Evolutionary conservation across 2,113 vertebrate genomes (phyloP).

Genomic region (Neolamprologus sp.): DNA sequence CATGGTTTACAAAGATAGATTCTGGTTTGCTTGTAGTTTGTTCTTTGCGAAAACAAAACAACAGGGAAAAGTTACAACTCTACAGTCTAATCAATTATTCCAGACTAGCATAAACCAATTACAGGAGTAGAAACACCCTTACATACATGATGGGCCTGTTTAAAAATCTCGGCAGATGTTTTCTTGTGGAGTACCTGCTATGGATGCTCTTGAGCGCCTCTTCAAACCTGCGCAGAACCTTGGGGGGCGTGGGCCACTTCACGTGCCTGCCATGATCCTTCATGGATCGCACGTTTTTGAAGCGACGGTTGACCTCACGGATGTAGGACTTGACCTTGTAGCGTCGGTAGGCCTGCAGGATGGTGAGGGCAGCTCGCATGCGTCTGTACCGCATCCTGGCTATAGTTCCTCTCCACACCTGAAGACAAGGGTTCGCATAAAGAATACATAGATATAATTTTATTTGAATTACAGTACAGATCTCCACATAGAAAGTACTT

Average conservation of each 20-base stretch:
- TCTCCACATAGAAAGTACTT: background rate
- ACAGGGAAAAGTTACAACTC: background rate
- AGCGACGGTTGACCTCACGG: slow-evolving; percentile 78
- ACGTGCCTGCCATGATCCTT: slow-evolving; percentile 81
- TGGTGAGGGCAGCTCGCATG: slow-evolving; percentile 79
- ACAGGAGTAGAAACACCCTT: background rate
- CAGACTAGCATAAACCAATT: fast-evolving
- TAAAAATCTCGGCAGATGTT: background rate
- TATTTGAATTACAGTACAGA: background rate
- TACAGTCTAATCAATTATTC: background rate
- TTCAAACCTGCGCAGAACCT: slow-evolving; percentile 83
- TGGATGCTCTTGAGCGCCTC: slow-evolving; percentile 82
- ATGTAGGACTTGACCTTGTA: slow-evolving; percentile 93
- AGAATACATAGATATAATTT: background rate
- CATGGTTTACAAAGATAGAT: background rate
- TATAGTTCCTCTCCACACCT: slow-evolving; percentile 93
- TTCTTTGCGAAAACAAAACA: background rate
- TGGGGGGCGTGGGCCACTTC: slow-evolving; percentile 88
- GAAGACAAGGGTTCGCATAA: background rate
- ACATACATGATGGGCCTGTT: background rate
- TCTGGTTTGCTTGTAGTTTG: background rate
- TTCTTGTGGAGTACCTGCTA: slow-evolving; percentile 72
- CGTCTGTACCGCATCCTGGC: slow-evolving; percentile 85
- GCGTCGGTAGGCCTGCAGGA: slow-evolving; percentile 80
- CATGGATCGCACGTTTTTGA: slow-evolving; percentile 76